Percentiles rank a stretch among this genome's conserved stretches.
phyloP scores from a whole-genome alignment of 2,113 vertebrate species.

The Oreotragus oreotragus region DNA sequence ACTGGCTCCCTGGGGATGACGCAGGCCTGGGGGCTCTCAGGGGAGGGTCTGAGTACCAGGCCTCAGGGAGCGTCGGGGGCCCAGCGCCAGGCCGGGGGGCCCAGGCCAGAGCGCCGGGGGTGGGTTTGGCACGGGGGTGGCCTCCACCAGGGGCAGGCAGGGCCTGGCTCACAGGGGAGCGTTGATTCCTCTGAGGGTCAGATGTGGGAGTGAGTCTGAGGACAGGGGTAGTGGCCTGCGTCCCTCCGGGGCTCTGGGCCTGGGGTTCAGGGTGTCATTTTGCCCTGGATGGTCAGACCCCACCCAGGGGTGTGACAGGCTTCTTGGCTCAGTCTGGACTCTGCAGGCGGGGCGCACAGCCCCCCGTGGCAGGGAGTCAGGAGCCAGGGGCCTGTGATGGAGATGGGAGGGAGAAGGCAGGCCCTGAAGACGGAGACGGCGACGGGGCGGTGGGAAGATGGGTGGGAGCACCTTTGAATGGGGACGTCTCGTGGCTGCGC shows the following conservation, averaged over 20 bases:
- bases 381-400: not conserved
- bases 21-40: not conserved
- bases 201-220: not conserved
- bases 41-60: slow-evolving; percentile 21
- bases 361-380: not conserved
- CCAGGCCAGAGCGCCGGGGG: not conserved
- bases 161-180: slow-evolving; percentile 14
- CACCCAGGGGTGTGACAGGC: not conserved
- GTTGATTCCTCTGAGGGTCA: not conserved
- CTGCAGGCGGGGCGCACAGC: not conserved
- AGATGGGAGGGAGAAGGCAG: slow-evolving; percentile 27
- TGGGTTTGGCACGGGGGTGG: slow-evolving; percentile 66
- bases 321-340: not conserved
- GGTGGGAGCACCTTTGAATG: slow-evolving; percentile 74
- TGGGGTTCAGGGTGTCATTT: not conserved
- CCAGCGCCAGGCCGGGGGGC: not conserved
- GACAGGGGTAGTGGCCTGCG: not conserved
- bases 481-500: slow-evolving; percentile 50
- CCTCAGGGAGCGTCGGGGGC: not conserved
- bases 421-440: not conserved
- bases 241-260: not conserved
- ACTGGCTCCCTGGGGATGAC: not conserved
- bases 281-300: not conserved
- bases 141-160: slow-evolving; percentile 12
- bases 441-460: not conserved